Base-by-base conservation (phyloP, 1,140 invertebrate species). In the Drosophila prosaltans region DNA sequence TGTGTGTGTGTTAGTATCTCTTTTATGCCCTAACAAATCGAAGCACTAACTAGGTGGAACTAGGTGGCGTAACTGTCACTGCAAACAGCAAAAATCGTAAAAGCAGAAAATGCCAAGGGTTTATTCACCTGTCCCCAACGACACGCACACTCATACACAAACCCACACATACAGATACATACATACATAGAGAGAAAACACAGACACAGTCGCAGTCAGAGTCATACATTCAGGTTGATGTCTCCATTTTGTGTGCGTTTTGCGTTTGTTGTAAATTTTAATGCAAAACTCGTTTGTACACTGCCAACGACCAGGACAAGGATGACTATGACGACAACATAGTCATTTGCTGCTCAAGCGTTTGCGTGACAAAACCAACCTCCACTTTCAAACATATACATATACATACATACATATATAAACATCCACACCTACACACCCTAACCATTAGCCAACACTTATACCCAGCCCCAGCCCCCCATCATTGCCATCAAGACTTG, bases 201-300 rank as follows among this genome's bases (percentile, higher is more conserved):
- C 4, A 48, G 45, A 48, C 21, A 51, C 45, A 51, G 45, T 51
- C 45, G 1, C 8, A 51, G 45, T 26, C 9, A 26, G 45, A 26
- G 45, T 48, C 16, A 48, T 48, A 48, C 41, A 45, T 36, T 65
- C 41, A 67, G 54, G 55, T 57, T 65, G 51, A 80, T 83, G 81
- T 84, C 81, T 84, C 65, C 69, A 83, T 82, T 82, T 73, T 39
- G 66, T 84, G 77, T 72, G 76, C 62, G 65, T 75, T 60, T 51
- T 74, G 64, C 58, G 72, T 36, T 54, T 76, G 81, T 80, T 84
- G 81, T 80, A 80, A 69, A 84, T 71, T 84, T 80, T 84, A 80
- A 84, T 84, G 78, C 81, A 80, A 84, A 82, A 82, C 80, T 82
- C 80, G 79, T 82, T 82, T 81, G 74, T 78, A 63, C 69, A 71